phyloP scores from a whole-genome alignment of 2,113 vertebrate genomes.

The Xiphias gladius region DNA sequence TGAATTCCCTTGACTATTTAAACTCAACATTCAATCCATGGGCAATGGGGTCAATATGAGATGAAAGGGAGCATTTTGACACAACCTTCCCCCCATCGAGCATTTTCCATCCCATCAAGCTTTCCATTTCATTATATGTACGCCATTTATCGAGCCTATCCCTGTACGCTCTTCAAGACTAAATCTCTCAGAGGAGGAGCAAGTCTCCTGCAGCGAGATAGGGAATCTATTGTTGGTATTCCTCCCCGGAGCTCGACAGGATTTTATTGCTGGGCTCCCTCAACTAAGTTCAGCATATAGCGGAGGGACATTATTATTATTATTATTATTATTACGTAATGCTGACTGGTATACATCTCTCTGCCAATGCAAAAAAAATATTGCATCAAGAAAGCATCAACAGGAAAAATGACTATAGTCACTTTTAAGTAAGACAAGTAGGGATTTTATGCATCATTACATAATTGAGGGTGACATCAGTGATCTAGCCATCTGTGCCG shows the following conservation, averaged over 20 bases:
- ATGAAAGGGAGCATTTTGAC: not conserved
- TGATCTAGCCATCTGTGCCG: conserved; percentile 58
- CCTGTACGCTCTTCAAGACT: conserved; percentile 38
- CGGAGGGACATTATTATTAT: not conserved
- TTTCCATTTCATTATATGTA: conserved; percentile 33
- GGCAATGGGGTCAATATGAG: conserved; percentile 11
- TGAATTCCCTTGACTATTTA: conserved; percentile 28
- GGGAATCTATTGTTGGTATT: conserved; percentile 70
- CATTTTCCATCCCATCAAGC: too few relatives aligned
- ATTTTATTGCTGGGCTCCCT: conserved; percentile 35
- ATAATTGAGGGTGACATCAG: conserved; percentile 70
- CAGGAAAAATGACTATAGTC: not conserved
- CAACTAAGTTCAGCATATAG: conserved; percentile 43
- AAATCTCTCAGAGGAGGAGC: conserved; percentile 61
- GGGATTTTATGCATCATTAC: conserved; percentile 52
- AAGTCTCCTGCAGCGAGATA: conserved; percentile 52
- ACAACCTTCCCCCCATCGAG: conserved; percentile 7
- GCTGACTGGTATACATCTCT: not conserved
- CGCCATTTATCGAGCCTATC: conserved; percentile 42
- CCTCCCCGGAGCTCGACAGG: conserved; percentile 56
- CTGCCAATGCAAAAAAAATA: not conserved
- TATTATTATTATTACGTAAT: not conserved
- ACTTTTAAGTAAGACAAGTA: conserved; percentile 18
- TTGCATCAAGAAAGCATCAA: conserved; percentile 3
- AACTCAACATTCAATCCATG: conserved; percentile 35